These are phyloP conservation scores for Microctonus aethiopoides DNA, from an alignment of 2,888 invertebrate genomes.

Conservation along the genomic window DNA sequence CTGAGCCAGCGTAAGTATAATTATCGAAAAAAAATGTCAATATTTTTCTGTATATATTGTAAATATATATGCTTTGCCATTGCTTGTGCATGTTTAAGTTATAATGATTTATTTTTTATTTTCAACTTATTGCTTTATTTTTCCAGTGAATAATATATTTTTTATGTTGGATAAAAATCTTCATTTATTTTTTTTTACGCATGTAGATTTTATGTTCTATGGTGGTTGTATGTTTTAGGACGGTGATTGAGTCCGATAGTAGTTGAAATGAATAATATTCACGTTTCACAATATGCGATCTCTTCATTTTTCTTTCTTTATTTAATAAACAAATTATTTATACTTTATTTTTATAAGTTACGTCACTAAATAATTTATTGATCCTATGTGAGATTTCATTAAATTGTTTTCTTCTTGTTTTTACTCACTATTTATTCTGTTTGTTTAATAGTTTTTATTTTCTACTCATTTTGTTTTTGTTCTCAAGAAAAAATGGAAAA, in stretches of 20 bases:
- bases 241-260: constrained; percentile 51
- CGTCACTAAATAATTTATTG: neutral
- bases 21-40: neutral
- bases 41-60: neutral
- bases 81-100: neutral
- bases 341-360: neutral
- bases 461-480: neutral
- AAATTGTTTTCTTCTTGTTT: neutral
- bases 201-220: constrained; percentile 34
- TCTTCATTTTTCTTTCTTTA: constrained; percentile 8
- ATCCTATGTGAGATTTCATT: neutral
- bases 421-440: constrained; percentile 1
- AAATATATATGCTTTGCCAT: neutral
- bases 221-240: constrained; percentile 54
- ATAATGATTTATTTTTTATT: neutral
- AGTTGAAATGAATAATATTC: constrained; percentile 30
- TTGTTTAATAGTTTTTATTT: neutral
- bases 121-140: neutral
- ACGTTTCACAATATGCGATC: constrained; percentile 11
- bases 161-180: neutral
- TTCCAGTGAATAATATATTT: neutral
- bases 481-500: too few species aligned
- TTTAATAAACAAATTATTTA: neutral
- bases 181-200: neutral
- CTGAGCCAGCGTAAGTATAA: constrained; percentile 50